Base-by-base conservation (phyloP, 1,140 invertebrate genomes). In the Meteorus sp. region DNA sequence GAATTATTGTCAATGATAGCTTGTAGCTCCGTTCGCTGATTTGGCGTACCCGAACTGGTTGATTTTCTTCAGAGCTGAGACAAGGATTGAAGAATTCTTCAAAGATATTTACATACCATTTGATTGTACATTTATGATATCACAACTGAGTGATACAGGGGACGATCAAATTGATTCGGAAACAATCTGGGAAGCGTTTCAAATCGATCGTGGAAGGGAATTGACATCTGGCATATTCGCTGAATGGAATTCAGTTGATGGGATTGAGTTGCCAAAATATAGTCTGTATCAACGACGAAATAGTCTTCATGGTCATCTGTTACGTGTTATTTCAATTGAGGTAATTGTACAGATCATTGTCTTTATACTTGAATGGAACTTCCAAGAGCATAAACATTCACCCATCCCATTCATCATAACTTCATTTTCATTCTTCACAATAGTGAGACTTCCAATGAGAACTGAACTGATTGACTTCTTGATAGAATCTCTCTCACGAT, bases 41-140 rank as follows among this genome's bases (percentile, higher is more conserved):
- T 77, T 78, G 76, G 59, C 73, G 8, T 77, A 78, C 61, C 74
- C 74, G n/a, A 75, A 68, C 2, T 78, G 76, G 76, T 8, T 78
- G 41, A 53, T 75, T 8, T 77, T 78, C 50, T 70, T 76, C 23
- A 37, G 47, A 0, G 58, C 71, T n/a, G 53, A 63, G 11, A 75
- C 70, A 1, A 62, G 20, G 3, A 60, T 73, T 23, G 45, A 65
- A 0, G 47, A 67, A 6, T 77, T 75, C 35, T 69, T 78, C 19
- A 20, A 45, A 1, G 23, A 73, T 0, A 69, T 77, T 33, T 65
- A 75, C 19, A 43, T 77, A 0, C 76, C 75, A 0, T 72, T 77
- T 15, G 63, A 78, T n/a, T 77, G 75, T 35, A 44, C 66, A 1
- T 68, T 79, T 43, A 62, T 79, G 59, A 51, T 75, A 0, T 51